Evolutionary conservation across 2,888 invertebrate species (phyloP).

Genomic region (Polietes domitor): DNA sequence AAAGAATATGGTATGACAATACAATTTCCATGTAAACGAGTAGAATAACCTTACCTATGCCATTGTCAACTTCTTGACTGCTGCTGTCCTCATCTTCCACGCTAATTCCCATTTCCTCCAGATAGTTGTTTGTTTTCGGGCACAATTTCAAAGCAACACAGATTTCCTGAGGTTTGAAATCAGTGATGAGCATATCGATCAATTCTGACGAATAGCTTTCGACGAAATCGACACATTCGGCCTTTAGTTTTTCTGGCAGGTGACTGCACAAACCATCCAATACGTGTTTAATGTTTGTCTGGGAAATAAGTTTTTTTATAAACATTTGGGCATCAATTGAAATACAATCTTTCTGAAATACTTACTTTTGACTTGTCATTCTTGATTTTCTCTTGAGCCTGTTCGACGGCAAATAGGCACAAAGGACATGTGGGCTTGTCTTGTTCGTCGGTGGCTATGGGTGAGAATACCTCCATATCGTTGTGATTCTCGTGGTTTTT

Average conservation of each 20-base stretch:
- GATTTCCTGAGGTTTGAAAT: slow-evolving; percentile 88
- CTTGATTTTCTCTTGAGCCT: slow-evolving; percentile 88
- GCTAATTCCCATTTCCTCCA: slow-evolving; percentile 74
- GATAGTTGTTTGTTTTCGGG: slow-evolving; percentile 81
- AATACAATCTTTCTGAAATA: background rate
- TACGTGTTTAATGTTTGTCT: slow-evolving; percentile 87
- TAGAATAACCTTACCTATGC: slow-evolving; percentile 40
- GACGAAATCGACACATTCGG: slow-evolving; percentile 89
- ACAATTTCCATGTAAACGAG: background rate
- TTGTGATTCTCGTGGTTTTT: slow-evolving; percentile 78
- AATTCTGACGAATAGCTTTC: slow-evolving; percentile 88
- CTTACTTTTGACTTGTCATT: slow-evolving; percentile 88
- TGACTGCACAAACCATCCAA: slow-evolving; percentile 87
- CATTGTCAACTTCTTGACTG: slow-evolving; percentile 63
- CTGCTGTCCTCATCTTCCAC: slow-evolving; percentile 61
- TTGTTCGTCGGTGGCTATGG: slow-evolving; percentile 73
- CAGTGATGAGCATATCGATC: slow-evolving; percentile 89
- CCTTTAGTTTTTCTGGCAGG: slow-evolving; percentile 84
- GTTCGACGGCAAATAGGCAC: slow-evolving; percentile 90
- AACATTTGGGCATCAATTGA: background rate
- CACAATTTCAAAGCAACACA: slow-evolving; percentile 90
- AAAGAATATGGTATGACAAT: slow-evolving; percentile 24
- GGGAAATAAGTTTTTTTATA: slow-evolving; percentile 70
- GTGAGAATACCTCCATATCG: slow-evolving; percentile 83
- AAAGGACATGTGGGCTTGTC: slow-evolving; percentile 89